A percentile compares a stretch with the other conserved stretches of the same genome.
These are phyloP conservation scores for Xyrichtys novacula DNA, from an alignment of 2,797 vertebrate genomes.

Conservation along the genomic window DNA sequence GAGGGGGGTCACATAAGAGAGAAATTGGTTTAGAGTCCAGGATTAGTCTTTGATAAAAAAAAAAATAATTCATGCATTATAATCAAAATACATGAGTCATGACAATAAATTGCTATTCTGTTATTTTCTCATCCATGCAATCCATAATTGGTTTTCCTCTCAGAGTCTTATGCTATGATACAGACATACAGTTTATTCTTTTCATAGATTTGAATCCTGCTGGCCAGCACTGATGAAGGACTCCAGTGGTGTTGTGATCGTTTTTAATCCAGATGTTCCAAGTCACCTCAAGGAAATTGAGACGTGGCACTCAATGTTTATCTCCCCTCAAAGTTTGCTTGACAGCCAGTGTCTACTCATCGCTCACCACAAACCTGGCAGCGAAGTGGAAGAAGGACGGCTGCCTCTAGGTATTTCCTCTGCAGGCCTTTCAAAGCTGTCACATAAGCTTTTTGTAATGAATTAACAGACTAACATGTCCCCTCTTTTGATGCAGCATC, in stretches of 20 bases:
- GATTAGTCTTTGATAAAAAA: too few species aligned
- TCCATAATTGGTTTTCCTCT: background rate
- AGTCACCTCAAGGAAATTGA: conserved; percentile 94
- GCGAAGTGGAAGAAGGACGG: conserved; percentile 74
- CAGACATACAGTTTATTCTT: background rate
- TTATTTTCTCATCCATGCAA: background rate
- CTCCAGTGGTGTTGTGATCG: conserved; percentile 89
- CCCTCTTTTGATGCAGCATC: conserved; percentile 79
- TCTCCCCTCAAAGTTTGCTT: conserved; percentile 89
- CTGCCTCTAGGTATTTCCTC: conserved; percentile 86
- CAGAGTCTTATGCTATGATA: background rate
- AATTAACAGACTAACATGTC: conserved; percentile 21
- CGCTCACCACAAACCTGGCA: conserved; percentile 95
- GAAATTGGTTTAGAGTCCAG: too few species aligned
- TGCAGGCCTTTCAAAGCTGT: background rate
- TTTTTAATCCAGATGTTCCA: conserved; percentile 93
- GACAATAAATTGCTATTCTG: too few species aligned
- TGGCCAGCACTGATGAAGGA: conserved; percentile 97
- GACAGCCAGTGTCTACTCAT: conserved; percentile 93
- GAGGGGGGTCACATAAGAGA: too few species aligned
- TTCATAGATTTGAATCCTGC: conserved; percentile 92
- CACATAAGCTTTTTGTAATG: conserved; percentile 6
- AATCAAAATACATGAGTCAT: too few species aligned
- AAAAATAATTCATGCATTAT: too few species aligned
- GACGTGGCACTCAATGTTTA: conserved; percentile 92